Base-by-base conservation (phyloP, 53 echinoderm and acorn worm genomes). In the Patiria pectinifera region DNA sequence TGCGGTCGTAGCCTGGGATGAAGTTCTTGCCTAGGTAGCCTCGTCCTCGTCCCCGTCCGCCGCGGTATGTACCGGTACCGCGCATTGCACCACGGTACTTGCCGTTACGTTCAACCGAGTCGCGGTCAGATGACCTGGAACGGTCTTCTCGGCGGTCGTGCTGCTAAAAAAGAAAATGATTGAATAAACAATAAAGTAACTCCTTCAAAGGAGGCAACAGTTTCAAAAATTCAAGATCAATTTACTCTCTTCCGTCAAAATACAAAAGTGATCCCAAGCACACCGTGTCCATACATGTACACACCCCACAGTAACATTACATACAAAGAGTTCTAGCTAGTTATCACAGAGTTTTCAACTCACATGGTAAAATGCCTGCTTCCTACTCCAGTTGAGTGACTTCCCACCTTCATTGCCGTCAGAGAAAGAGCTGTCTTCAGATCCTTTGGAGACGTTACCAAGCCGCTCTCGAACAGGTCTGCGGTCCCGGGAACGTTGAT, bases 381-480 rank as follows among this genome's bases (percentile, higher is more conserved):
- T 80, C 23, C 60, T 45, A 22, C 22, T 81, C 90, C 90, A 90
- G 11, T 81, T 69, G 47, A 47, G 44, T 14, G 47, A 62, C 66
- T 69, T 66, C 24, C 77, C 35, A 70, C 61, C 48, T 13, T 60
- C 69, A 21, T 90, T 80, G 11, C 58, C 69, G 45, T 90, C 90
- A 44, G 88, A 78, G 24, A 86, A 75, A 4, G 80, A 80, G 82
- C 23, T 69, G 82, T 80, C 70, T 66, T 66, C 49, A 4, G 70
- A 45, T 6, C 53, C 22, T 90, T 80, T 63, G 11, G 80, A 60
- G 0, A 92, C 6, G 45, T 87, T 86, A 9, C 97, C 97, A 21
- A 97, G 94, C 81, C 97, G 86, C 85, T 97, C 97, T 60, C 94
- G 91, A 25, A 97, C 95, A 6, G 97, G 97, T 85, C 95, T 91